Evolutionary conservation across 2,888 invertebrate genomes (phyloP), one percentile per base, ranked within the genome.

Genomic region (Parnassius mnemosyne): DNA sequence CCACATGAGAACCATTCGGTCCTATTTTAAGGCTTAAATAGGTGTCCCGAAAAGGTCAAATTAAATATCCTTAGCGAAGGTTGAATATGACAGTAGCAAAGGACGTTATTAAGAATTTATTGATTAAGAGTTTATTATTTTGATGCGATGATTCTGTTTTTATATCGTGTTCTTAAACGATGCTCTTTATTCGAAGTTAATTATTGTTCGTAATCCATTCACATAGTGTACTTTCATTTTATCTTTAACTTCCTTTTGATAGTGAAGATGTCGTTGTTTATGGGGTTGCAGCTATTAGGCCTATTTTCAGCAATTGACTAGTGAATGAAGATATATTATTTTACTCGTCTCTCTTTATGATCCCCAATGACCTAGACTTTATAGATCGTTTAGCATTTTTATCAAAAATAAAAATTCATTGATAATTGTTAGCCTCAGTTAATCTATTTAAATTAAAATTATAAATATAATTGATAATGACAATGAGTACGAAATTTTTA

Each of bases 361-460:
- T 63, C 62, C 49, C 43, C 50, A 3, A 43, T 54, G 54, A 58
- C 62, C 58, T 63, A 41, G 57, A 63, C 34, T 34, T 34, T 34
- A 5, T 34, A 34, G 46, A 63, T 58, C 34, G 43, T 44, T 44
- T 34, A 46, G 58, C 49, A 58, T 58, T 54, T 63, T 58, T 54
- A 63, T 63, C 54, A 53, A 58, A 62, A 53, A 49, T 42, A 42
- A 11, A 5, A 10, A 47, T 52, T 57, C 41, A 57, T 57, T 57
- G 49, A 57, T 13, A 13, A 13, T 42, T 3, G 34, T 34, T 34
- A 7, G 5, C 34, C 34, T 34, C 0, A 34, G 0, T 34, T 34
- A 5, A 34, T 7, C 5, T 34, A 34, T 34, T 34, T 5, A 34
- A 34, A 34, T 34, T 5, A 34, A 34, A 34, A 34, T 34, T 34